Evolutionary conservation across 2,888 invertebrate genomes (phyloP).

Genomic region (Melinaea menophilus): DNA sequence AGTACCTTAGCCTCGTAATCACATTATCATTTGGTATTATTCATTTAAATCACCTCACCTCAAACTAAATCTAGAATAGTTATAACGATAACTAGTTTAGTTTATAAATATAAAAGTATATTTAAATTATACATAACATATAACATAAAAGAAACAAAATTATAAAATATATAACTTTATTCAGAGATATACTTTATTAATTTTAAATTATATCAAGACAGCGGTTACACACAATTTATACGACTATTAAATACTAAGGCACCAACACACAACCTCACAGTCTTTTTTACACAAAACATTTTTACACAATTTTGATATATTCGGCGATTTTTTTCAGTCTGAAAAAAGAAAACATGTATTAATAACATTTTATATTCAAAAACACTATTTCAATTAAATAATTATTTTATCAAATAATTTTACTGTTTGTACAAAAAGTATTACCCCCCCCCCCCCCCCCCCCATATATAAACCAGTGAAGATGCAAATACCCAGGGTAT

Average conservation of each 20-base stretch:
- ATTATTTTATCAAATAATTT: not conserved
- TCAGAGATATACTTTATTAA: slow-evolving; percentile 53
- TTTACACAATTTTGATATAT: not conserved
- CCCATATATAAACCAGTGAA: no score
- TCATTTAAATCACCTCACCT: no score
- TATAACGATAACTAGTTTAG: no score
- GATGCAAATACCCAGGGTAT: no score
- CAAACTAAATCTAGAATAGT: no score
- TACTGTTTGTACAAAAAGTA: no score
- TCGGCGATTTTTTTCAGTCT: slow-evolving; percentile 44
- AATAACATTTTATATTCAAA: not conserved
- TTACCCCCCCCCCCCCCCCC: no score
- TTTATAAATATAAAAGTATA: no score
- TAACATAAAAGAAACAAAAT: not conserved
- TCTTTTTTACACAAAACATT: not conserved
- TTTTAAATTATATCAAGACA: slow-evolving; percentile 33
- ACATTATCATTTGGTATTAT: no score
- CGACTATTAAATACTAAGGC: slow-evolving; percentile 2
- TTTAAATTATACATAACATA: no score
- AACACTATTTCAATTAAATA: not conserved
- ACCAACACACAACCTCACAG: not conserved
- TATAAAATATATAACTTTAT: slow-evolving; percentile 46
- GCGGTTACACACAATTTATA: slow-evolving; percentile 15
- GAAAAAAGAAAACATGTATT: slow-evolving; percentile 40
- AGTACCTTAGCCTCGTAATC: no score